phyloP scores from a whole-genome alignment of 2,797 vertebrate genomes.

The Onychomys torridus region DNA sequence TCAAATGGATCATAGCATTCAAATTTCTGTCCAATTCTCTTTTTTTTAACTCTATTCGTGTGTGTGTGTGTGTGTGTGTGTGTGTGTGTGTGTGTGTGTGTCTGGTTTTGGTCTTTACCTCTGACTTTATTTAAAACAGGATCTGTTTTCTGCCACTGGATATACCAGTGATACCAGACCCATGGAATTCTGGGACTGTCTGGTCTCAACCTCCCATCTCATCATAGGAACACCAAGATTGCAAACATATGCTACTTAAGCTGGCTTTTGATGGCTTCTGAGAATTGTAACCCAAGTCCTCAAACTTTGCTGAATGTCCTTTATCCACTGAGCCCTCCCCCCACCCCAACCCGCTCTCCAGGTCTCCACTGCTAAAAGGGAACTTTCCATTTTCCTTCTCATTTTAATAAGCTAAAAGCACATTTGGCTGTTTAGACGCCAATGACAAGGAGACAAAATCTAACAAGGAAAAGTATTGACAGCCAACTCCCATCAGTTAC shows the following conservation, averaged over 20 bases:
- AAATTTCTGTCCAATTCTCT: not conserved
- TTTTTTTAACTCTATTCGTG: not conserved
- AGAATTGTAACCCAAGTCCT: not conserved
- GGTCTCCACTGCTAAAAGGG: not conserved
- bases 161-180: not conserved
- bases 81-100: not conserved
- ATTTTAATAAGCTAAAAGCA: constrained; percentile 17
- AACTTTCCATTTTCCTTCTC: not conserved
- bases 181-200: not conserved
- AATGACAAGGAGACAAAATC: not conserved
- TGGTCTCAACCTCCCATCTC: not conserved
- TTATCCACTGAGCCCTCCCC: not conserved
- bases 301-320: not conserved
- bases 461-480: not conserved
- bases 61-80: not conserved
- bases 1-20: not conserved
- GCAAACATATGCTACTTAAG: not conserved
- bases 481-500: not conserved
- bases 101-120: not conserved
- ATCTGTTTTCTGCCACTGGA: not conserved
- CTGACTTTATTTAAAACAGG: not conserved
- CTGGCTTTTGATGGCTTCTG: not conserved
- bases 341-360: not conserved
- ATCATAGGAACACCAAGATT: no score
- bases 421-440: not conserved